A percentile compares a stretch with the other conserved stretches of the same genome.
phyloP scores from a whole-genome alignment of 2,113 vertebrate species.

The Coreoperca whiteheadi region DNA sequence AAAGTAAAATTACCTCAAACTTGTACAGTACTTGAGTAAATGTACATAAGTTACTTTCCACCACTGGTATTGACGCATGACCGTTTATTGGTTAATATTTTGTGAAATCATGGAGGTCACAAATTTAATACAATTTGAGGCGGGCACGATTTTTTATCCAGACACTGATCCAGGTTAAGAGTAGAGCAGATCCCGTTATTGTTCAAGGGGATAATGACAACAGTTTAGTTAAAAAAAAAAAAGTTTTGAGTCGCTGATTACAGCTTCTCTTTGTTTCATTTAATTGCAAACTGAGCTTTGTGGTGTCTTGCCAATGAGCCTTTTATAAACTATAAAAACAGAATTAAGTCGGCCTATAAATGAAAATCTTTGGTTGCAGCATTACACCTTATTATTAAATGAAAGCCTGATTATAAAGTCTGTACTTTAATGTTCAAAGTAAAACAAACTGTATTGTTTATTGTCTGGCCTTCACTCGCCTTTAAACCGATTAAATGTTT shows the following conservation, averaged over 20 bases:
- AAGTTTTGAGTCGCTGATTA: background rate
- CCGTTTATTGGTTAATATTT: background rate
- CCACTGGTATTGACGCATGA: no score
- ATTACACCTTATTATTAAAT: background rate
- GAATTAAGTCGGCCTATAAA: background rate
- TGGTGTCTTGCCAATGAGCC: background rate
- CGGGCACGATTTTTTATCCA: background rate
- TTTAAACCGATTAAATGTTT: conserved; percentile 40
- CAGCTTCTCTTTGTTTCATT: background rate
- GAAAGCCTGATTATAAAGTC: background rate
- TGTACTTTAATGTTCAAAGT: background rate
- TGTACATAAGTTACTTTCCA: no score
- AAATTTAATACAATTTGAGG: no score
- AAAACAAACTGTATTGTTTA: background rate
- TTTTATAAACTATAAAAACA: background rate
- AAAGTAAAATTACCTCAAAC: no score
- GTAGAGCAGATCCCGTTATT: background rate
- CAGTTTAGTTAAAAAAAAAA: background rate
- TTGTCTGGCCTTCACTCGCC: background rate
- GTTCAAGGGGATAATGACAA: background rate
- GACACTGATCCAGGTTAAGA: background rate
- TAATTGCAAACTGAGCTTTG: background rate
- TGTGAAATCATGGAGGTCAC: background rate
- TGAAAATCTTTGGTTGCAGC: background rate
- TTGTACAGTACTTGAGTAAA: no score